A percentile compares a stretch with the other conserved stretches of the same genome.
These are phyloP conservation scores for Labeo catla DNA, from an alignment of 2,113 vertebrate species.

Conservation along the genomic window DNA sequence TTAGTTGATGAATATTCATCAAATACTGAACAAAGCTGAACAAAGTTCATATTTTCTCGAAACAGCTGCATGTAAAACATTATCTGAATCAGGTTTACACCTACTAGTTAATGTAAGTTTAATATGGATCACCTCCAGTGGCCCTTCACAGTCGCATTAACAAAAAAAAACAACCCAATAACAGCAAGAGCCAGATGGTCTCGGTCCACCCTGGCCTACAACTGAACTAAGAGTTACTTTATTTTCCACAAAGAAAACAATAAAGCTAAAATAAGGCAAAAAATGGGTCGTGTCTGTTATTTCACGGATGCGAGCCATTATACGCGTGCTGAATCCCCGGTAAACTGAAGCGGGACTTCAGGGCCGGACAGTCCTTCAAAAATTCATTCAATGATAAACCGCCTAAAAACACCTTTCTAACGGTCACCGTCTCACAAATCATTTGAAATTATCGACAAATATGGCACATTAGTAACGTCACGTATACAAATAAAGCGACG, in stretches of 20 bases:
- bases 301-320: slow-evolving; percentile 10
- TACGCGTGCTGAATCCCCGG: not conserved
- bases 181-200: not conserved
- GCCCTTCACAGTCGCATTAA: not conserved
- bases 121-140: not conserved
- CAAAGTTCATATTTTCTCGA: not conserved
- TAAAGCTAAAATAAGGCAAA: slow-evolving; percentile 16
- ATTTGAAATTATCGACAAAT: not conserved
- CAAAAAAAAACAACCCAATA: not conserved
- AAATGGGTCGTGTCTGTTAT: slow-evolving; percentile 14
- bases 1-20: not conserved
- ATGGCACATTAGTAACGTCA: no score
- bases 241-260: not conserved
- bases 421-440: not conserved
- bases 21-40: not conserved
- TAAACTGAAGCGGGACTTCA: not conserved
- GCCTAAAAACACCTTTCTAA: not conserved
- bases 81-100: no score
- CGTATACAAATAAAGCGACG: not conserved
- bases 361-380: slow-evolving; percentile 11
- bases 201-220: not conserved
- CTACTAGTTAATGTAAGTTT: not conserved
- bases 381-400: slow-evolving; percentile 21
- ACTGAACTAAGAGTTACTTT: slow-evolving; percentile 4
- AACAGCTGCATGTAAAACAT: not conserved